phyloP scores from a whole-genome alignment of 2,113 vertebrate genomes.

The Pao palembangensis region DNA sequence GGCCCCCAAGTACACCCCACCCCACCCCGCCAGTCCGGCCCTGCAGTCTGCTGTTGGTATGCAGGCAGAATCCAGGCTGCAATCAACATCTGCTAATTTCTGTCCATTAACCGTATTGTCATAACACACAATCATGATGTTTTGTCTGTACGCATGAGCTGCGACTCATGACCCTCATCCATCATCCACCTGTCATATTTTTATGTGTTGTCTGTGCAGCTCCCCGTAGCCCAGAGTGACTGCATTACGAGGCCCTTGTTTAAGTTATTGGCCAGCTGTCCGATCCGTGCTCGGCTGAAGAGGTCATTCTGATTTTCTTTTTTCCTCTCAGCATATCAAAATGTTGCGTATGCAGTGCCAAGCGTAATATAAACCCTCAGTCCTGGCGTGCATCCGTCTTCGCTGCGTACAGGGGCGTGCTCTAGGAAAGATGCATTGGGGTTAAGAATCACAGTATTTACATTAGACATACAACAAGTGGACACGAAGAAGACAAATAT shows the following conservation, averaged over 20 bases:
- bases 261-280: slow-evolving; percentile 91
- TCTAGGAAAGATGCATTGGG: too few species aligned
- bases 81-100: slow-evolving; percentile 84
- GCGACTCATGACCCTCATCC: slow-evolving; percentile 85
- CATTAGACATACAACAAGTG: neutral
- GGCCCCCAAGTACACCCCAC: too few species aligned
- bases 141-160: slow-evolving; percentile 84
- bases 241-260: slow-evolving; percentile 76
- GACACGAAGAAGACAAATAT: slow-evolving; percentile 17
- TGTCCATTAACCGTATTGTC: slow-evolving; percentile 76
- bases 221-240: slow-evolving; percentile 72
- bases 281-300: slow-evolving; percentile 78
- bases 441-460: too few species aligned
- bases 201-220: slow-evolving; percentile 79
- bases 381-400: slow-evolving; percentile 72
- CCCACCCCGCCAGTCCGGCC: neutral
- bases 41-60: slow-evolving; percentile 59
- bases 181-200: slow-evolving; percentile 85
- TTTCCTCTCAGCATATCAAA: slow-evolving; percentile 74
- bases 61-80: slow-evolving; percentile 62
- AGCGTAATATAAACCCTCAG: slow-evolving; percentile 76
- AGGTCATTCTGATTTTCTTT: slow-evolving; percentile 74
- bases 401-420: slow-evolving; percentile 47
- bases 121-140: slow-evolving; percentile 80
- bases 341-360: slow-evolving; percentile 75